Base-by-base conservation (phyloP, 2,113 vertebrate species). In the Eupsittula cactorum region DNA sequence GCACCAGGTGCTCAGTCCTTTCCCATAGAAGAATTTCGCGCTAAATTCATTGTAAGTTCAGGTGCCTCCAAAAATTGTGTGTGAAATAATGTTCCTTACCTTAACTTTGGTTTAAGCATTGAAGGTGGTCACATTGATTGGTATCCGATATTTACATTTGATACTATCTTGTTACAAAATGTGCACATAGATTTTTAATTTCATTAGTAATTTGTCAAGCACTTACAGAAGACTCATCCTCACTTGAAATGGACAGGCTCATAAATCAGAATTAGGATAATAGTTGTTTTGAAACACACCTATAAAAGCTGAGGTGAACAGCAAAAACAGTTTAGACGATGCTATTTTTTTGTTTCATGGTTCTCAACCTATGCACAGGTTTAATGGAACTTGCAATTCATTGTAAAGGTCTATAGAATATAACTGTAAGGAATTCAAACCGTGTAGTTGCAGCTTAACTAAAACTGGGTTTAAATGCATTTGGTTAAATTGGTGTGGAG, bases 1-100 rank as follows among this genome's bases (percentile, higher is more conserved):
- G 33, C 20, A 20, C 27, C 0, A 1, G 52, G 1, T 57, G 31
- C 64, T 88, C 3, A 1, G 31, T 62, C 31, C 11, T 92, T 27
- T 81, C 77, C 59, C 7, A 4, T 0, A 25, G 60, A 60, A 35
- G 15, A 60, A 59, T 92, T 24, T 16, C 19, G 52, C 47, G 20
- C n/a, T 29, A 15, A 50, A n/a, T 41, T 81, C 47, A 17, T 24
- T 73, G 15, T 76, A 29, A 20, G 11, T 63, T 86, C 37, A 70
- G 64, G 27, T 44, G 12, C 35, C 49, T 87, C 33, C 68, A 86
- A 53, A 74, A 44, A 15, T 28, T 37, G 9, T 28, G 21, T 57
- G 21, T 63, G 46, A 83, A 88, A 47, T 10, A 49, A 3, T 27
- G 6, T 59, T 84, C 27, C 7, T 37, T 46, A 67, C 27, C 4